Conservation (phyloP, 1,140 invertebrate species). For the Atta texana region DNA sequence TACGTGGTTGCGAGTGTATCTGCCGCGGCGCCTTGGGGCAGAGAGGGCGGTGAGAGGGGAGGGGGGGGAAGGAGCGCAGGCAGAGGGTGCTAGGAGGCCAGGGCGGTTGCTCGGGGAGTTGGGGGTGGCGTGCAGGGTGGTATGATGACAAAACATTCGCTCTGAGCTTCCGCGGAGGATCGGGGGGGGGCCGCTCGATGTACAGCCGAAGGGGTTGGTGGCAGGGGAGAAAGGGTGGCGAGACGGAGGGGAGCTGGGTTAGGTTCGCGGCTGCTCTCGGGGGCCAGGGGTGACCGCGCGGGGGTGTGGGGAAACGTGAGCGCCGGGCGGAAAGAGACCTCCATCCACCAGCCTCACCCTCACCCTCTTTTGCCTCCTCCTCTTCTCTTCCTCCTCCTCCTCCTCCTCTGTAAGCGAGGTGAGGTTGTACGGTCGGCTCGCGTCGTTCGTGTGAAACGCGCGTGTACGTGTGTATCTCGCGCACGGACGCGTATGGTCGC, state of each 20-base stretch:
- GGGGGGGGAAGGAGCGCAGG: background rate
- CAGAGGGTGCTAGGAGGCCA: constrained; percentile 49
- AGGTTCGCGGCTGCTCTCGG: constrained; percentile 73
- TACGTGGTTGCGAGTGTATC: constrained; percentile 82
- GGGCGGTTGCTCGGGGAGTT: constrained; percentile 65
- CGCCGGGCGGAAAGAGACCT: constrained; percentile 76
- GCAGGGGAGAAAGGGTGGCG: constrained; percentile 15
- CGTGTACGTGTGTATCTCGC: constrained; percentile 71
- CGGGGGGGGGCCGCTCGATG: constrained; percentile 62
- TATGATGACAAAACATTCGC: constrained; percentile 83
- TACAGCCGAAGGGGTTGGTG: constrained; percentile 51
- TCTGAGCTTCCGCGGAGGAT: constrained; percentile 79
- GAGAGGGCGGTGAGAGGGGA: constrained; percentile 19
- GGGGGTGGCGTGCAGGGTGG: constrained; percentile 71
- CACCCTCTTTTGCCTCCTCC: constrained; percentile 4
- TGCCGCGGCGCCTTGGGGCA: constrained; percentile 75
- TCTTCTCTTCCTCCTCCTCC: constrained; percentile 19
- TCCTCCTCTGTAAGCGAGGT: constrained; percentile 72
- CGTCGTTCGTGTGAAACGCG: constrained; percentile 66
- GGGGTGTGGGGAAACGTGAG: constrained; percentile 77
- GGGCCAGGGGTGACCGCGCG: constrained; percentile 61
- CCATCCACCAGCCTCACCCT: constrained; percentile 56
- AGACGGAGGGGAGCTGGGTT: constrained; percentile 67
- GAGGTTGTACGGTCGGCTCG: constrained; percentile 67
- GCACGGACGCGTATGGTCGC: constrained; percentile 65